Percentiles rank a stretch among this genome's conserved stretches.
Evolutionary conservation across 2,797 vertebrate genomes (phyloP).

Genomic region (Microctenopoma steveboyesi): DNA sequence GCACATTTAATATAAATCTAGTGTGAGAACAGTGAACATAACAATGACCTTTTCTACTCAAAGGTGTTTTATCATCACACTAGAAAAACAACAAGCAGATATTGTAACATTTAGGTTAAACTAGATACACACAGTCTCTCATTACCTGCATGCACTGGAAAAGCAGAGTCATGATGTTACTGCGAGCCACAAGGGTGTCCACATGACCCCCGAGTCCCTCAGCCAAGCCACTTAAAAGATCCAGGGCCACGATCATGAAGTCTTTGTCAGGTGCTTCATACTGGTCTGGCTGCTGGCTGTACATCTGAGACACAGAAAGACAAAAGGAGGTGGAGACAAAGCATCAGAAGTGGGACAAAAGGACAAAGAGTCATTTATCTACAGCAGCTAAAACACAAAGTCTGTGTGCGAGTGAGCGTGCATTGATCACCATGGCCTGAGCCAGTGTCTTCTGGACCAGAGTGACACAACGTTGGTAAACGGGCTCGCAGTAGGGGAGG

Average conservation of each 20-base stretch:
- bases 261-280: constrained; percentile 96
- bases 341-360: background rate
- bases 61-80: background rate
- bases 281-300: constrained; percentile 93
- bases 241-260: constrained; percentile 96
- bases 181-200: constrained; percentile 91
- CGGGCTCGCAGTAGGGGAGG: constrained; percentile 94
- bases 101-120: background rate
- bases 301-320: constrained; percentile 83
- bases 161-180: constrained; percentile 94
- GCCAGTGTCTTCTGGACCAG: constrained; percentile 94
- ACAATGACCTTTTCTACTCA: no score
- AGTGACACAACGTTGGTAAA: constrained; percentile 95
- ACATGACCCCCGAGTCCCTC: constrained; percentile 92
- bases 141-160: constrained; percentile 96
- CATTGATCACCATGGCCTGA: constrained; percentile 90
- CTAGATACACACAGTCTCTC: constrained; percentile 16
- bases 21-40: background rate
- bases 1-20: background rate
- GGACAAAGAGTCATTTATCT: background rate
- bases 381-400: background rate
- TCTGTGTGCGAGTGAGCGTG: background rate
- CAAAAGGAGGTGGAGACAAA: background rate
- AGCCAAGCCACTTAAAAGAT: constrained; percentile 92
- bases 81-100: background rate